A percentile compares a stretch with the other conserved stretches of the same genome.
Conservation (phyloP, 2,113 vertebrate species). For the Hystrix cristata region DNA sequence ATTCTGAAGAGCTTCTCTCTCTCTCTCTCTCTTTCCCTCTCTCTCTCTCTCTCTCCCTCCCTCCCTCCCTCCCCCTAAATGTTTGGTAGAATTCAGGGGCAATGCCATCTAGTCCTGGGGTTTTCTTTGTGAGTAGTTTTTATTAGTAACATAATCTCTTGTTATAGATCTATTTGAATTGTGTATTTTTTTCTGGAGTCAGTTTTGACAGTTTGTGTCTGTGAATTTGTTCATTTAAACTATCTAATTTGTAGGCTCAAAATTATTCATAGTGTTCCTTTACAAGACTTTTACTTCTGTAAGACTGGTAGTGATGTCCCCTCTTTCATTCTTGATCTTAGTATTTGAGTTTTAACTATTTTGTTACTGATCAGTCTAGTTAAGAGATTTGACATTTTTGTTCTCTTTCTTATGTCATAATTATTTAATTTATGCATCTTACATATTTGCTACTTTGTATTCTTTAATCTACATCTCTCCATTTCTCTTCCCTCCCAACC, state of each 20-base stretch:
- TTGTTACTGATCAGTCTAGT: background rate
- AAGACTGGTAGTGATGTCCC: too few species aligned
- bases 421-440: background rate
- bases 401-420: background rate
- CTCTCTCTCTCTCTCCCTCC: background rate
- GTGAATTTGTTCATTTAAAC: background rate
- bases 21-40: background rate
- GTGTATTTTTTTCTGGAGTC: background rate
- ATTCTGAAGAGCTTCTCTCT: background rate
- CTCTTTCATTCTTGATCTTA: background rate
- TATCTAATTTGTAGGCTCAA: background rate
- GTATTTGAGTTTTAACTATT: background rate
- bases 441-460: background rate
- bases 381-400: background rate
- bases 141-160: background rate
- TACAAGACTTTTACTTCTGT: background rate
- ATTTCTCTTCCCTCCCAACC: background rate
- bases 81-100: background rate
- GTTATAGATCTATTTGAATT: background rate
- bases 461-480: too few species aligned
- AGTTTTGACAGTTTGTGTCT: background rate
- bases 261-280: background rate
- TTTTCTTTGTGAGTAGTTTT: background rate
- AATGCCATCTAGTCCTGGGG: background rate
- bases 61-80: background rate